Evolutionary conservation across 2,888 invertebrate genomes (phyloP), one percentile per base, ranked within the genome.

Genomic region (Eupithecia inturbata): DNA sequence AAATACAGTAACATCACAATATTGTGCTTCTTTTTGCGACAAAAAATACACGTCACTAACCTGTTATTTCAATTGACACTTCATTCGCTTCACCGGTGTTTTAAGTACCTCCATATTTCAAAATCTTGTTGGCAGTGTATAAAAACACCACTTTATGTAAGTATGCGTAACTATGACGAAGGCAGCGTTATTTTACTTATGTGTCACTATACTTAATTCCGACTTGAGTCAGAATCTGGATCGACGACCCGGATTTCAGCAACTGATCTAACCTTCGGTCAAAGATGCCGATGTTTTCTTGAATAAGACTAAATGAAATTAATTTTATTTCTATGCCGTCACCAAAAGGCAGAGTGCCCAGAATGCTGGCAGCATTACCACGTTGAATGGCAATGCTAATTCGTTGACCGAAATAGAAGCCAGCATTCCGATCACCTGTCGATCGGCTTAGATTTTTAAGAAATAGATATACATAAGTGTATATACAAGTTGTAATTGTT

Each of bases 161-260:
- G 4, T 26, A 57, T 26, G 4, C 4, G 9, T 57, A 1, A 22
- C n/a, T 53, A 53, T 53, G 53, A 53, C 53, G 26, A 57, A 57
- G 26, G 26, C 26, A 57, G 53, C 14, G 26, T 26, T 26, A 57
- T 26, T 26, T 57, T 57, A 57, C 26, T 57, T 26, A 57, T 57
- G 57, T 57, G 57, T 57, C 57, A 57, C 57, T 57, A 57, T 57
- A 5, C 57, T 57, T 57, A 57, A 57, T 57, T 57, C 26, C 12
- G 53, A 22, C 22, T 57, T 57, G 26, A 57, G 57, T 57, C 57
- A 57, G 57, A 57, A 64, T 64, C 39, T 22, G 36, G 33, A 64
- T 36, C 33, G n/a, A 36, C 36, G 36, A 36, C 41, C 67, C 26
- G 45, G 31, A 45, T 57, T 22, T 49, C 9, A 53, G 22, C 57